Evolutionary conservation across 1,140 invertebrate genomes (phyloP), one percentile per base, ranked within the genome.

Genomic region (Aricia agestis): DNA sequence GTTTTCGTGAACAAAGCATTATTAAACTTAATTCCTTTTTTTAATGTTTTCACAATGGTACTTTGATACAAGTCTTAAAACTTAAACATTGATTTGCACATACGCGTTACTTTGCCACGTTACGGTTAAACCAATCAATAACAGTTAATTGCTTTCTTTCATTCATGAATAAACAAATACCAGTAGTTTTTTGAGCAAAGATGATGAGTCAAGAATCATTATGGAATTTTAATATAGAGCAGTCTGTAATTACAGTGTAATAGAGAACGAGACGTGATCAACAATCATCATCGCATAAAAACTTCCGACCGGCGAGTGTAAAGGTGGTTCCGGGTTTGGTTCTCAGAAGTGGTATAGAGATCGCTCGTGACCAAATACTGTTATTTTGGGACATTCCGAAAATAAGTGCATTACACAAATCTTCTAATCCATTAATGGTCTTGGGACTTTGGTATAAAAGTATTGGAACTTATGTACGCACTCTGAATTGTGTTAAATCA

Each of bases 241-340:
- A 52, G 59, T 10, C 18, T 63, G 19, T 63, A 63, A 63, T 25
- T 63, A 19, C 10, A 25, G 10, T 63, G 6, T 19, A 6, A 0
- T 63, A 7, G 59, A 19, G 18, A 63, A 19, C 18, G 59, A 19
- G 59, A 63, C 59, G 32, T 70, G 61, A 68, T 57, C 41, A 65
- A 70, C 59, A 59, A 70, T 65, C 59, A 69, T 41, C 42, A 19
- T 25, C 17, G 6, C 18, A 19, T 63, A 63, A 63, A 63, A 63
- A 63, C 59, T 63, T 63, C 59, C 59, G 59, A 63, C 59, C 18
- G 59, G 59, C 58, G 15, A 59, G 58, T 25, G 19, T 25, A 19
- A 25, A 63, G 41, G 32, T 59, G 31, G 63, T 71, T 71, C 69
- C 69, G 69, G 69, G 61, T 71, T 71, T 19, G 25, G 31, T 71